Base-by-base conservation (phyloP, 2,797 vertebrate genomes). In the Parauchenoglanis punctatus region DNA sequence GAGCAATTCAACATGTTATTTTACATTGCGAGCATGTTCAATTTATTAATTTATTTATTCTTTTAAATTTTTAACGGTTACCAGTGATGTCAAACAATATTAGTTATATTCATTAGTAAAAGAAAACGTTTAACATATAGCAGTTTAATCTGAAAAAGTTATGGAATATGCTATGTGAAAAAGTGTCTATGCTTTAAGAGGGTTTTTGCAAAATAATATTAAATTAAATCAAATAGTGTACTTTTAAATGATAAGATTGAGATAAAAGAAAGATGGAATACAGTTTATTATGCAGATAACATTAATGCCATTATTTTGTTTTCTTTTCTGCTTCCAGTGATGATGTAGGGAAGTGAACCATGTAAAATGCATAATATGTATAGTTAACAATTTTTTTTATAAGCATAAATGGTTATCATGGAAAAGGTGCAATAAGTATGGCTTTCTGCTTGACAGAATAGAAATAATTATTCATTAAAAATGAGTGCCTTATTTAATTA, bases 401-500 rank as follows among this genome's bases (percentile, higher is more conserved):
- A 83, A 83, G 61, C 40, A 65, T 49, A 20, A 67, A 31, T 54
- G 13, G 17, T 35, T 83, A 52, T 52, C 18, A 68, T 68, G 46
- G 10, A n/a, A 54, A 20, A 63, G 58, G 58, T 81, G 58, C 78
- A 81, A 81, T 61, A 13, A n/a, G 56, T 61, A 31, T 84, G 18
- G 8, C 31, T 88, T 95, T 96, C 93, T 87, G 93, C 94, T 93
- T 93, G 93, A 95, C 81, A 90, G 93, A 91, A 82, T 91, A 88
- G 88, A 95, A 95, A 95, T 95, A 96, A 95, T 95, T 94, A 94
- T 93, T 94, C 93, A 95, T 95, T 94, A 95, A 91, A 91, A 91
- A 87, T 81, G 87, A 92, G 83, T 80, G 91, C 86, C 91, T 93
- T 86, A 86, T 94, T 94, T 93, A 94, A 96, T 96, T 94, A 94